Base-by-base conservation (phyloP, 2,797 vertebrate species). In the Saxicola maurus region DNA sequence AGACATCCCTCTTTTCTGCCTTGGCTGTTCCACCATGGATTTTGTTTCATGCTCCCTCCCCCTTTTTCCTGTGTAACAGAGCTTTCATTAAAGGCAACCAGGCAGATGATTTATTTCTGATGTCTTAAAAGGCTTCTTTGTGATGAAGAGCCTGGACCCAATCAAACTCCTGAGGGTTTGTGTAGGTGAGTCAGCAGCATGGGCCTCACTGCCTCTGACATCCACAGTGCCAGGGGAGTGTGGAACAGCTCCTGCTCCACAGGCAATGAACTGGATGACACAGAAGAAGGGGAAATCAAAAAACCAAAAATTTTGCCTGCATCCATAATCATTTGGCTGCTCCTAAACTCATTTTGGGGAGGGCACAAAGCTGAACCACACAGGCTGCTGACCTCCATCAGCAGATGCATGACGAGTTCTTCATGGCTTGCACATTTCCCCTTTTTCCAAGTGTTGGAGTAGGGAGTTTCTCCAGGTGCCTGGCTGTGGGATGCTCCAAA, bases 31-130 rank as follows among this genome's bases (percentile, higher is more conserved):
- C 21, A 51, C 52, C 6, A 1, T n/a, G 40, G 71, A 49, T 83
- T 52, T 72, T 92, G 51, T 92, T 94, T 95, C 80, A 45, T 48
- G 79, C 45, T 73, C 49, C 74, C 35, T 86, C 53, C 71, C 28
- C 42, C 43, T 66, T 67, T 69, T 90, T 48, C 43, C 60, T 48
- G 48, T 86, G 66, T 68, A 85, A n/a, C 73, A 35, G 43, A 69
- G 69, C 69, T 90, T 90, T 92, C 62, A 17, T 68, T 67, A 65
- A 86, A 80, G 69, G 69, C 86, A 88, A 24, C 42, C 65, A 61
- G 57, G 75, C 57, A 89, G 74, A 64, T 93, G 83, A 88, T 91
- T 90, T 79, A 93, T 93, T 90, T 91, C 83, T 89, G 30, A 37
- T 80, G 65, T 83, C 78, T 87, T 75, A 62, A 92, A 89, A 75